Base-by-base conservation (phyloP, 2,888 invertebrate species). In the Drosophila lutescens region DNA sequence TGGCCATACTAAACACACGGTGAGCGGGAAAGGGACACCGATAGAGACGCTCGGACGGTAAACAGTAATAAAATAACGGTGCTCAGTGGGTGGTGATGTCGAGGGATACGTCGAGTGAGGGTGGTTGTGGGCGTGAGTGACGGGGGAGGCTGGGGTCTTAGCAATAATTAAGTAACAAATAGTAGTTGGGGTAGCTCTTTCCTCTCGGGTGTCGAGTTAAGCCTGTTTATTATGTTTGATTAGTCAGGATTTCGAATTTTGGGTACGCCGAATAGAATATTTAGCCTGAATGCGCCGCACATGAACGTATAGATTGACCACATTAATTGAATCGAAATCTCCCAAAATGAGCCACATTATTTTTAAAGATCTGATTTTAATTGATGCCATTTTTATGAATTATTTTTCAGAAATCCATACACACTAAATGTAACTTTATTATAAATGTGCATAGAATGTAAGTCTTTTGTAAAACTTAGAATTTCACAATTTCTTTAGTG, bases 181-280 rank as follows among this genome's bases (percentile, higher is more conserved):
- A 75, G 82, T 68, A 75, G 72, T 86, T 72, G 72, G 82, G 75
- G 73, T 67, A 66, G 26, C 41, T 61, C 32, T 41, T 13, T 47
- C 34, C 60, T 46, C 55, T 41, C 54, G 60, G 72, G 53, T 67
- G 74, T 74, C 70, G 75, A 68, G 75, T 76, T 81, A 87, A 83
- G 82, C 83, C 73, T 81, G 87, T 85, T 83, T 75, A 83, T 87
- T 85, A 77, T 79, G 79, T 83, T 86, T 83, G 75, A 86, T 83
- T 83, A 81, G 82, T 73, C 75, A 77, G 74, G 79, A 83, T 83
- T 83, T 86, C 75, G 71, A 36, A 55, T 79, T 76, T 63, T 34
- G 40, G 68, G 66, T 53, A 49, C 40, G 67, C 54, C n/a, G 40
- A 49, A 49, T 32, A 46, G 36, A 36, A 51, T 15, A 10, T 47